Percentiles rank a stretch among this genome's conserved stretches.
These are phyloP conservation scores for Limenitis arthemis DNA, from an alignment of 2,888 invertebrate genomes.

Conservation along the genomic window DNA sequence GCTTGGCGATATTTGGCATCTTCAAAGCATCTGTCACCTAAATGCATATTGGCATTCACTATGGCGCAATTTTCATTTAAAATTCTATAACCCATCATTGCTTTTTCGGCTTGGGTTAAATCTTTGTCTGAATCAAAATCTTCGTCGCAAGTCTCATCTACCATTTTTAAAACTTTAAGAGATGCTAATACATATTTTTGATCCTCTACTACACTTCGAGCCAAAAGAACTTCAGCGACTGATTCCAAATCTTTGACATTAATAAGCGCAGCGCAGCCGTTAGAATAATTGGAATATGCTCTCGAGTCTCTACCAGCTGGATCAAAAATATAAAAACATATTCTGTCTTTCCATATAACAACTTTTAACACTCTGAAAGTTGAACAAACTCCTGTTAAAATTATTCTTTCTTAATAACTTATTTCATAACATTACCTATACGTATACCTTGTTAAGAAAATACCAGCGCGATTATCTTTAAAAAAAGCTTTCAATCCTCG, in stretches of 20 bases:
- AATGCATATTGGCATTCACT: conserved; percentile 70
- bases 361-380: conserved; percentile 53
- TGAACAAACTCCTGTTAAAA: background rate
- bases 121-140: conserved; percentile 65
- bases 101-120: conserved; percentile 58
- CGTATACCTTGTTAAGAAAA: conserved; percentile 56
- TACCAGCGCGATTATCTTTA: conserved; percentile 61
- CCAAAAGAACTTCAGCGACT: conserved; percentile 63
- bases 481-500: conserved; percentile 72
- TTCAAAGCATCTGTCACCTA: conserved; percentile 72
- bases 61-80: conserved; percentile 70
- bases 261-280: conserved; percentile 70
- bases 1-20: conserved; percentile 73
- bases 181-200: conserved; percentile 63
- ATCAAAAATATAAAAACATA: conserved; percentile 76
- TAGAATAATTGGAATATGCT: conserved; percentile 58
- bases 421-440: background rate
- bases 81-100: conserved; percentile 69
- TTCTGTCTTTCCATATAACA: conserved; percentile 72
- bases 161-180: conserved; percentile 62
- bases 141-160: conserved; percentile 53
- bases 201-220: conserved; percentile 59
- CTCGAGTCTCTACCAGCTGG: conserved; percentile 70
- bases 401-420: background rate
- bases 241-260: conserved; percentile 67